A percentile compares a stretch with the other conserved stretches of the same genome.
Conservation (phyloP, 2,888 invertebrate species). For the Crocallis elinguaria region DNA sequence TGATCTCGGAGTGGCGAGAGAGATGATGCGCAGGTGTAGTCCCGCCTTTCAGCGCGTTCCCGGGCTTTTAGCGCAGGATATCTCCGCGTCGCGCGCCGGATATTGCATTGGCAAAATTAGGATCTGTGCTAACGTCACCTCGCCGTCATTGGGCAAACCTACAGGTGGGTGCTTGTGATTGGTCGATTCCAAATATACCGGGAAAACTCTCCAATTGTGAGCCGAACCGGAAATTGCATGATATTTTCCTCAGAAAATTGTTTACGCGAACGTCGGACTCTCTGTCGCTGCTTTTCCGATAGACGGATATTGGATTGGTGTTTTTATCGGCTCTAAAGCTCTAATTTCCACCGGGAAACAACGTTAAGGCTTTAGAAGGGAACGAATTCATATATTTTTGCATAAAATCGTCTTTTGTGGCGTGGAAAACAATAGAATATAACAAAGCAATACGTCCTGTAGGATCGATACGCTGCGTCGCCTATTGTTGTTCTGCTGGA, state of each 20-base stretch:
- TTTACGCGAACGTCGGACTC: slow-evolving; percentile 70
- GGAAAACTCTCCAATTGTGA: slow-evolving; percentile 65
- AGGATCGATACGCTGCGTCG: slow-evolving; percentile 55
- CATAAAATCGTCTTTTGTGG: slow-evolving; percentile 14
- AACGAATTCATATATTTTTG: slow-evolving; percentile 33
- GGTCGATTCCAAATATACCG: slow-evolving; percentile 61
- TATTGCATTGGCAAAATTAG: slow-evolving; percentile 71
- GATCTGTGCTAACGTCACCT: slow-evolving; percentile 58
- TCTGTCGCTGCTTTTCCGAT: slow-evolving; percentile 61
- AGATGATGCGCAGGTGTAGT: slow-evolving; percentile 78
- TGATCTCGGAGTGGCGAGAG: slow-evolving; percentile 75
- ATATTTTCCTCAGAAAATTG: slow-evolving; percentile 80
- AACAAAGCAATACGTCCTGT: slow-evolving; percentile 18
- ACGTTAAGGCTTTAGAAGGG: slow-evolving; percentile 31
- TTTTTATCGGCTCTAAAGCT: slow-evolving; percentile 53
- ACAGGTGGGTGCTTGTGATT: slow-evolving; percentile 49
- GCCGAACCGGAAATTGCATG: slow-evolving; percentile 71
- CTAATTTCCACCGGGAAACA: slow-evolving; percentile 51
- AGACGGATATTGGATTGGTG: slow-evolving; percentile 72
- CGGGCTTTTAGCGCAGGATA: slow-evolving; percentile 81
- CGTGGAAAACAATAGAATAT: slow-evolving; percentile 30
- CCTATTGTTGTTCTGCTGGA: slow-evolving; percentile 47
- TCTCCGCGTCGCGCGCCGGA: slow-evolving; percentile 65
- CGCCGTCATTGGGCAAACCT: slow-evolving; percentile 57
- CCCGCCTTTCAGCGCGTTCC: slow-evolving; percentile 66